Percentiles rank a stretch among this genome's conserved stretches.
Conservation (phyloP, 2,113 vertebrate species). For the Rhinolophus ferrumequinum region DNA sequence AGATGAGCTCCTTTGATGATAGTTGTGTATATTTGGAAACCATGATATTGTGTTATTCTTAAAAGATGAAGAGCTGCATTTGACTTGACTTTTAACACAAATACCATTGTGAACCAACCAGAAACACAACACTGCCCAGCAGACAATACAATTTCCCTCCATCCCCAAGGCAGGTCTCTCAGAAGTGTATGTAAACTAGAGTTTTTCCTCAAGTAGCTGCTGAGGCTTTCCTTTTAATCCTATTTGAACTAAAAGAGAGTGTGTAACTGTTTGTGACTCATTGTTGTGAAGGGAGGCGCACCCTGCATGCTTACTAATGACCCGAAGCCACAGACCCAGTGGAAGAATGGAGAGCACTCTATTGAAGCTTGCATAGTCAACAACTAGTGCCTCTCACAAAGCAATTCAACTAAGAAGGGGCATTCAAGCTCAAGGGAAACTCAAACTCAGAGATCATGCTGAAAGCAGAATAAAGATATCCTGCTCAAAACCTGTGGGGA, state of each 20-base stretch:
- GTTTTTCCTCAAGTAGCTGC: not conserved
- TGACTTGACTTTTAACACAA: conserved; percentile 33
- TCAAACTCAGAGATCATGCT: not conserved
- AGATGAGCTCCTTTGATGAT: not conserved
- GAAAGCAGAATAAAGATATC: not conserved
- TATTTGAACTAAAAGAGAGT: not conserved
- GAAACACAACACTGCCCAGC: not conserved
- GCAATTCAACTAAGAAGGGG: not conserved
- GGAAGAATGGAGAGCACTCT: not conserved
- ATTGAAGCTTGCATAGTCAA: not conserved
- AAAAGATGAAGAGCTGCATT: not conserved
- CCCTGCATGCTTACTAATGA: not conserved
- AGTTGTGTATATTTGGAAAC: not conserved
- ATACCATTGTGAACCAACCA: not conserved
- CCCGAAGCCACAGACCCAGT: not conserved
- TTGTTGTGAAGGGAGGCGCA: not conserved
- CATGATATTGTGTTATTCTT: not conserved
- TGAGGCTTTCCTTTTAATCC: not conserved
- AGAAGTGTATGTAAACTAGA: conserved; percentile 29
- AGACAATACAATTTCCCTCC: not conserved
- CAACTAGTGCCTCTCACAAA: not conserved
- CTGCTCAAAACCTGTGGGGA: not conserved
- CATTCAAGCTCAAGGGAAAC: not conserved
- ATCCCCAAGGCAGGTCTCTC: not conserved
- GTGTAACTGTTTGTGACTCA: not conserved